Base-by-base conservation (phyloP, 2,888 invertebrate genomes). In the Netelia fuscicornis region DNA sequence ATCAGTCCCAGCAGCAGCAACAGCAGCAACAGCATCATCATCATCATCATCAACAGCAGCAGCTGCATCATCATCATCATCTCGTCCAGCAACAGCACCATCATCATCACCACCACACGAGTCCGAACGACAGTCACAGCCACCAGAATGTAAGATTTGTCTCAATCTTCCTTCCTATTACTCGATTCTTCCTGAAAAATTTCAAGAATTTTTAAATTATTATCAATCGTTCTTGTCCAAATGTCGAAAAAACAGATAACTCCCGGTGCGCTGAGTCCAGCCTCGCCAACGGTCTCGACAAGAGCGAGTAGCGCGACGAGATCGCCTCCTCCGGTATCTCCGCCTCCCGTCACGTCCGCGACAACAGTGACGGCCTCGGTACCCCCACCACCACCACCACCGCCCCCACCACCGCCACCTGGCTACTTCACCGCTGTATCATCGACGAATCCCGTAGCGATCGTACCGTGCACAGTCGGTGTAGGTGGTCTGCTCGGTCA, bases 31-130 rank as follows among this genome's bases (percentile, higher is more conserved):
- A 86, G 1, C 88, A 86, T 5, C 90, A 89, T 3, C 90, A 89
- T 0, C 91, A 87, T 94, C 92, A 88, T n/a, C 90, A 95, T 87
- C 95, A 95, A 58, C 95, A 95, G 85, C 96, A 95, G 89, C 90
- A 58, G 87, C 86, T 84, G 20, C 86, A 86, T 11, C 84, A 86
- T 44, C 88, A 81, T 93, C 88, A 86, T 11, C 86, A 83, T 68
- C 88, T 75, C 93, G 86, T 88, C 1, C 91, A 92, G 92, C 96
- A 93, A 77, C 94, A 93, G 85, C 94, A 93, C 5, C 94, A 94
- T 83, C 95, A 87, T 94, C 78, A 68, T 25, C 68, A 68, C 23
- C 68, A 74, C 42, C 86, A 86, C 62, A 87, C 84, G 93, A 87
- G 83, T 48, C 87, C 79, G 23, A 85, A 94, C 90, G 95, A 96